Percentiles rank a stretch among this genome's conserved stretches.
phyloP scores from a whole-genome alignment of 1,140 invertebrate species.

The Maconellicoccus hirsutus region DNA sequence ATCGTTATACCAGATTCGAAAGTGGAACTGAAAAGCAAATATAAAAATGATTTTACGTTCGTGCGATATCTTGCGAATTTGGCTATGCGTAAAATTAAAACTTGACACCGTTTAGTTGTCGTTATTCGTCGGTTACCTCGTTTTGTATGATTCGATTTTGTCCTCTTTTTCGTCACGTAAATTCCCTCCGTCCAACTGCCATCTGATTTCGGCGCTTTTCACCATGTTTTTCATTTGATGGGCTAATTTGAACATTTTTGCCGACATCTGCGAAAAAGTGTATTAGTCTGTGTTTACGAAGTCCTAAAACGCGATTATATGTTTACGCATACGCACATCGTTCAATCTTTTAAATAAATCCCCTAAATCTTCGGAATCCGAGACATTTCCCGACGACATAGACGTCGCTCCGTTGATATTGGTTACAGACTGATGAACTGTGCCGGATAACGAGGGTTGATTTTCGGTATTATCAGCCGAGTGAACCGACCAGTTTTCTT shows the following conservation, averaged over 20 bases:
- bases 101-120: no score
- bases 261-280: slow-evolving; percentile 24
- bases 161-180: slow-evolving; percentile 1
- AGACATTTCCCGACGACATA: neutral
- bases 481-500: slow-evolving; percentile 1
- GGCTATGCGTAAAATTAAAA: neutral
- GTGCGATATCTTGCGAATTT: no score
- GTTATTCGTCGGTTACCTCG: no score
- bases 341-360: neutral
- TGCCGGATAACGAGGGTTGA: neutral
- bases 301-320: no score
- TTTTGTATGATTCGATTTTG: no score
- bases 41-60: no score
- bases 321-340: neutral
- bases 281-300: no score
- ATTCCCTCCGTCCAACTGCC: neutral
- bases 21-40: slow-evolving; percentile 32
- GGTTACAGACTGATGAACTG: neutral
- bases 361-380: neutral
- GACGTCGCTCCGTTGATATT: slow-evolving; percentile 14
- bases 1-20: neutral
- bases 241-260: slow-evolving; percentile 20
- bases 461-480: neutral
- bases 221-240: slow-evolving; percentile 18
- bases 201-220: slow-evolving; percentile 15